Evolutionary conservation across 2,113 vertebrate genomes (phyloP).

Genomic region (Hyla sarda): DNA sequence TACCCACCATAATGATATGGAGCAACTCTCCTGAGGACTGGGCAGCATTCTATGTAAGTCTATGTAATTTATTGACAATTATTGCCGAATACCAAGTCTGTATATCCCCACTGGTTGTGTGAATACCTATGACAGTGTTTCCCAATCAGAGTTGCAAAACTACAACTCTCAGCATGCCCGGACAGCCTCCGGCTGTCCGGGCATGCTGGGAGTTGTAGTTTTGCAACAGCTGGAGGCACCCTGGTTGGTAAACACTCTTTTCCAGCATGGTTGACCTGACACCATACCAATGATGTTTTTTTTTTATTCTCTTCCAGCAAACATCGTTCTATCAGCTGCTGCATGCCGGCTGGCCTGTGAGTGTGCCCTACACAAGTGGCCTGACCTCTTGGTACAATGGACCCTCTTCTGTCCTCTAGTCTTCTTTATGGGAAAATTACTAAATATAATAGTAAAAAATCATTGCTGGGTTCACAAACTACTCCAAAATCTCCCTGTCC

Average conservation of each 20-base stretch:
- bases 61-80: no score
- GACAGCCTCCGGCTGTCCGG: no score
- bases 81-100: no score
- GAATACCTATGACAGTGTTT: no score
- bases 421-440: background rate
- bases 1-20: constrained; percentile 83
- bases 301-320: constrained; percentile 72
- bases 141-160: no score
- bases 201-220: no score
- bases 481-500: background rate
- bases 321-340: constrained; percentile 85
- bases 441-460: background rate
- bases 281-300: background rate
- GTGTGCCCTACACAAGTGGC: constrained; percentile 66
- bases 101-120: no score
- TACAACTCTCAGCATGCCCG: no score
- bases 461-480: background rate
- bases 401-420: background rate
- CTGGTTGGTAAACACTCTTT: no score
- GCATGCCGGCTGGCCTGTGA: constrained; percentile 85
- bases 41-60: constrained; percentile 78
- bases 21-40: constrained; percentile 85
- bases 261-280: background rate
- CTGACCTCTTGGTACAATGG: constrained; percentile 35
- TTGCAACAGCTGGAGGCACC: no score